Evolutionary conservation across 2,888 invertebrate genomes (phyloP), one percentile per base, ranked within the genome.

Genomic region (Luffia ferchaultella): DNA sequence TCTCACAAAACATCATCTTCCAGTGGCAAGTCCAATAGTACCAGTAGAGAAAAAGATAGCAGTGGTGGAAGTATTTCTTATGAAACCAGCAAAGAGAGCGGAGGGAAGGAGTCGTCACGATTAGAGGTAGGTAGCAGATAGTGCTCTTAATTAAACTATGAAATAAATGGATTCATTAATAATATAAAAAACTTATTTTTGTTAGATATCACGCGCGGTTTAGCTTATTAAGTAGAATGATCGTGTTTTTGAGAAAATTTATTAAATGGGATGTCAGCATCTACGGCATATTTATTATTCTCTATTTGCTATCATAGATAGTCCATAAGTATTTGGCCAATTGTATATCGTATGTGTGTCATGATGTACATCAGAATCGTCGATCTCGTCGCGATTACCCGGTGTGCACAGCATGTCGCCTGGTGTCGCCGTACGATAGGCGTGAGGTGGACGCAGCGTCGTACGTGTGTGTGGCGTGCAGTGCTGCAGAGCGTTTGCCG

Each of bases 361-460:
- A 42, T 40, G 49, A 48, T 50, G 43, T 15, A 47, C 43, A 30
- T 12, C 30, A 30, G 30, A 30, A 30, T 20, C 60, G 70, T 30
- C 57, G 61, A 42, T 55, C 61, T 18, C 58, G 67, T 43, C 63
- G 67, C 42, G 73, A 73, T 53, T 62, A 60, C 44, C 65, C 67
- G 1, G 62, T 62, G 50, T 73, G 76, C 53, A 62, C 72, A 20
- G 53, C 56, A 45, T 73, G 76, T 53, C 64, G 71, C 40, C 62
- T 67, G n/a, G 66, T 62, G 50, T 58, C 65, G 51, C 65, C 68
- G 5, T 58, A 61, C 57, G 68, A 63, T 54, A 59, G 59, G 45
- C 64, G 64, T 40, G 60, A 51, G 16, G 58, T 54, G 20, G 62
- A 57, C 56, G 60, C 60, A 48, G 60, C 58, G 42, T 53, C 61